A percentile compares a stretch with the other conserved stretches of the same genome.
These are phyloP conservation scores for Ondatra zibethicus DNA, from an alignment of 2,113 vertebrate genomes.

Conservation along the genomic window DNA sequence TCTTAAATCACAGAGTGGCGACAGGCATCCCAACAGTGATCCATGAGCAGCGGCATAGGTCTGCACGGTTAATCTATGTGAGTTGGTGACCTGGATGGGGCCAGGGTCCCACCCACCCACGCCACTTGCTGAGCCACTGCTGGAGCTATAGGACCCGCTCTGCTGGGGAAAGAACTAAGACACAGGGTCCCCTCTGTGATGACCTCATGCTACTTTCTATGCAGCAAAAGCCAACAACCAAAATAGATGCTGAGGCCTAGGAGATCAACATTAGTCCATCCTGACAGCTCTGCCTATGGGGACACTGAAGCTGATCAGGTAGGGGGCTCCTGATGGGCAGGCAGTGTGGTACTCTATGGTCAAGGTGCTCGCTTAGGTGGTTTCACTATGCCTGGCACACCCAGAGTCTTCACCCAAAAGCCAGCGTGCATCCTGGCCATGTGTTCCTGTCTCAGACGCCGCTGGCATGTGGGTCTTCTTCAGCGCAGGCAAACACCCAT, in stretches of 20 bases:
- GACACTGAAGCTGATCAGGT: background rate
- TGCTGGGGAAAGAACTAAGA: background rate
- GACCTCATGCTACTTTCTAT: background rate
- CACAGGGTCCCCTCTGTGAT: background rate
- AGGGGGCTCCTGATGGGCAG: background rate
- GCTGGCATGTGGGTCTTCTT: background rate
- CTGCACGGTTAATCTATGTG: constrained; percentile 75
- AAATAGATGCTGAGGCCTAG: too few species aligned
- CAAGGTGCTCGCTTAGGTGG: background rate
- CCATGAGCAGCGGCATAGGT: constrained; percentile 82
- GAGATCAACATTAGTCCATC: too few species aligned
- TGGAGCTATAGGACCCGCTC: background rate
- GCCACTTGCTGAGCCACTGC: background rate
- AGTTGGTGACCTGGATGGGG: background rate
- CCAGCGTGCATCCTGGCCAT: background rate
- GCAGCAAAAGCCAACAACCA: too few species aligned
- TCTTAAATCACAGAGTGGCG: constrained; percentile 84
- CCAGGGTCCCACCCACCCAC: background rate
- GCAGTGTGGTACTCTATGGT: background rate
- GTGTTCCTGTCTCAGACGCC: background rate
- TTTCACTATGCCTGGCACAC: background rate
- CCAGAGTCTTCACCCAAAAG: background rate
- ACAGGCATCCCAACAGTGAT: constrained; percentile 85
- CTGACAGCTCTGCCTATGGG: background rate
- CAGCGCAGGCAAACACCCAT: background rate